Base-by-base conservation (phyloP, 2,797 vertebrate genomes). In the Picus viridis region DNA sequence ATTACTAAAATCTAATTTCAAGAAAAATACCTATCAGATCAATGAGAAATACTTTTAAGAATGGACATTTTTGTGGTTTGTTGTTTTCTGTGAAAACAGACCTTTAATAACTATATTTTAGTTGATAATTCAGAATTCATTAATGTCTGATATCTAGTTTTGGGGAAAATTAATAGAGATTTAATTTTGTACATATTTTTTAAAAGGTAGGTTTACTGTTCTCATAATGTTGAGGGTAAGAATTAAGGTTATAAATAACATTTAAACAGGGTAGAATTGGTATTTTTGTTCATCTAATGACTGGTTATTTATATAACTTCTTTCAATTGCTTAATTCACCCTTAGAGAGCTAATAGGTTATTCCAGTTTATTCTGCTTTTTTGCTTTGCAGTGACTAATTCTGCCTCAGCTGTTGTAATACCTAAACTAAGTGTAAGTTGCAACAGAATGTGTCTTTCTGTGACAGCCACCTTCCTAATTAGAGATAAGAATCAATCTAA, bases 391-490 rank as follows among this genome's bases (percentile, higher is more conserved):
- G 78, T 96, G 94, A 95, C 86, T 96, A 93, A 96, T 94, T 63
- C 73, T 92, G 91, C 78, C 74, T 90, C 56, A 57, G 82, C 84
- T 85, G 89, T 85, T 93, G 83, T 93, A 78, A 83, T 95, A 86
- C 82, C 82, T 92, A 69, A 95, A 85, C 82, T 75, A 63, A 89
- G 70, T 20, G 53, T 90, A 83, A 93, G 69, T 89, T 3, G 0
- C 47, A 80, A 73, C 56, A 41, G 12, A 93, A 86, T 43, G 15
- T 78, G 41, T 69, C 89, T 88, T 85, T 88, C 70, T 80, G 23
- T 94, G 92, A 88, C 82, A 95, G 53, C 59, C 82, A 90, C 78
- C 71, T 94, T 94, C 84, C 86, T 96, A 93, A 96, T 95, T 75
- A 89, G 82, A 95, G 73, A 92, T 85, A 92, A 90, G 89, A 94